These are phyloP conservation scores for Leuctra nigra DNA, from an alignment of 2,888 invertebrate species.

Conservation along the genomic window DNA sequence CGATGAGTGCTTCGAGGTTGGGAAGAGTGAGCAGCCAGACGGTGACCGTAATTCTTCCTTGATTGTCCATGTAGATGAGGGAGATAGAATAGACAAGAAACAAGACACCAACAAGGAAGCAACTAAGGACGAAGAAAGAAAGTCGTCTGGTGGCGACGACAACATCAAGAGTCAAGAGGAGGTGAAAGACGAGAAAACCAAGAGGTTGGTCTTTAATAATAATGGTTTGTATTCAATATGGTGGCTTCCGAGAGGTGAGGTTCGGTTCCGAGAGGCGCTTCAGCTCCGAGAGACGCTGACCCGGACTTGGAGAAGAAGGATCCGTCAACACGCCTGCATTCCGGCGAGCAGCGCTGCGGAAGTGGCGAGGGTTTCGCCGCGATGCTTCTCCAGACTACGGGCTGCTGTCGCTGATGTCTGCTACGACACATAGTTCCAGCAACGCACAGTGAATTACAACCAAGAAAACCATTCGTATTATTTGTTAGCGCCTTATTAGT, in stretches of 20 bases:
- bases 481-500: too few relatives aligned
- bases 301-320: not conserved
- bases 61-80: constrained; percentile 39
- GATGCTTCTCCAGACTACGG: too few relatives aligned
- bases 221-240: not conserved
- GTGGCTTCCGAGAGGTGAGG: too few relatives aligned
- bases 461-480: too few relatives aligned
- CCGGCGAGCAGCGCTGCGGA: not conserved
- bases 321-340: not conserved
- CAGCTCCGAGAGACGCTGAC: not conserved
- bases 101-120: constrained; percentile 33
- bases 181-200: constrained; percentile 28
- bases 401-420: too few relatives aligned
- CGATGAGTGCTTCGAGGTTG: not conserved
- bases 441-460: too few relatives aligned
- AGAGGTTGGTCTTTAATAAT: constrained; percentile 30
- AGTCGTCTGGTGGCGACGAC: constrained; percentile 19
- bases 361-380: too few relatives aligned
- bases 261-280: not conserved
- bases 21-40: constrained; percentile 18
- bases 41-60: constrained; percentile 36
- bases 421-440: too few relatives aligned
- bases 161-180: constrained; percentile 27
- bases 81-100: constrained; percentile 39
- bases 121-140: constrained; percentile 21